phyloP scores from a whole-genome alignment of 2,797 vertebrate genomes.

The Gallinago solitaria region DNA sequence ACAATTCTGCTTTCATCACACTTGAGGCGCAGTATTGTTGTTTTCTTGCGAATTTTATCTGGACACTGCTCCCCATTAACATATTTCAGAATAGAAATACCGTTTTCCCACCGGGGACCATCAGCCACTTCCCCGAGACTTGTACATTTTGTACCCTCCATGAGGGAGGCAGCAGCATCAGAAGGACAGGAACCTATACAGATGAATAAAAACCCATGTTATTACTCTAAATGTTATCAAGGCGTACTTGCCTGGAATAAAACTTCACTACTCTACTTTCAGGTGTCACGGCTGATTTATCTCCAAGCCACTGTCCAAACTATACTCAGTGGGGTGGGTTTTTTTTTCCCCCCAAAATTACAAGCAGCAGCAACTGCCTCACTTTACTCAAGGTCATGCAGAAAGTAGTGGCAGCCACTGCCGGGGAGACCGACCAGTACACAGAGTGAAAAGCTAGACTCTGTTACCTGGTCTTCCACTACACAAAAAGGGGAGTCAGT shows the following conservation, averaged over 20 bases:
- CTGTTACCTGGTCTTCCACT: not conserved
- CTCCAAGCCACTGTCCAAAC: not conserved
- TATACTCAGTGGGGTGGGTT: fast-evolving
- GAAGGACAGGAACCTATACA: slow-evolving; percentile 82
- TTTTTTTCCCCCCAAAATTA: not conserved
- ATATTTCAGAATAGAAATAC: slow-evolving; percentile 83
- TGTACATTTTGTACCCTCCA: slow-evolving; percentile 77
- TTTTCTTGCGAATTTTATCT: slow-evolving; percentile 77
- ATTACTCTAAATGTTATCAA: not conserved
- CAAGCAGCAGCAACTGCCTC: not conserved
- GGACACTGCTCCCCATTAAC: slow-evolving; percentile 84
- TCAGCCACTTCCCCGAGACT: slow-evolving; percentile 85
- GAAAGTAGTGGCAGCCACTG: not conserved
- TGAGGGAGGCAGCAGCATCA: slow-evolving; percentile 84
- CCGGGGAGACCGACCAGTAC: not conserved
- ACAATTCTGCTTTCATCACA: slow-evolving; percentile 88
- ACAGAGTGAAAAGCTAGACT: not conserved
- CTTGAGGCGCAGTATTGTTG: slow-evolving; percentile 86
- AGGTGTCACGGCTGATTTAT: not conserved
- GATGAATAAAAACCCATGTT: not conserved
- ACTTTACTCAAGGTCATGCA: not conserved
- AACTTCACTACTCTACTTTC: not conserved
- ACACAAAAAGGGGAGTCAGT: fast-evolving
- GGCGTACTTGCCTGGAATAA: not conserved
- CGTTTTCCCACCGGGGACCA: slow-evolving; percentile 75